Evolutionary conservation across 2,888 invertebrate species (phyloP).

Genomic region (Caenorhabditis wallacei): DNA sequence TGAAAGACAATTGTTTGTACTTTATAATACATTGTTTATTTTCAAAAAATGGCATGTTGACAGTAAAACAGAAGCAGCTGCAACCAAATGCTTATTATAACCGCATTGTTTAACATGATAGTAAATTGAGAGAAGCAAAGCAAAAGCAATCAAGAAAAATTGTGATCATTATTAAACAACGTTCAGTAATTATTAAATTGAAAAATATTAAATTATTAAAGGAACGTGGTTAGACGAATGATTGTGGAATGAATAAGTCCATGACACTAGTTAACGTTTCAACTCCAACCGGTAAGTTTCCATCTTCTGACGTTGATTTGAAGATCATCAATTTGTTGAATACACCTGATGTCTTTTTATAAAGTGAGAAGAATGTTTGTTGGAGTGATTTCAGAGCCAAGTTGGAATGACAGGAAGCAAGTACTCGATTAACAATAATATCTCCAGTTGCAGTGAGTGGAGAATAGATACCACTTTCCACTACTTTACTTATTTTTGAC

Average conservation of each 20-base stretch:
- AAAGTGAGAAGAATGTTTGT: conserved; percentile 81
- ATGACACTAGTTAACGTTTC: conserved; percentile 76
- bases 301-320: conserved; percentile 38
- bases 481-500: conserved; percentile 57
- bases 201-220: conserved; percentile 38
- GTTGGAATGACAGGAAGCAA: conserved; percentile 81
- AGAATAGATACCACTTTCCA: conserved; percentile 78
- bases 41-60: conserved; percentile 49
- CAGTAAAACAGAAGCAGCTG: conserved; percentile 44
- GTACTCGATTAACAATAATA: conserved; percentile 80
- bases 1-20: neutral
- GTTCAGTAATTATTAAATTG: conserved; percentile 40
- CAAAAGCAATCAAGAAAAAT: conserved; percentile 23
- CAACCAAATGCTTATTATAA: conserved; percentile 55
- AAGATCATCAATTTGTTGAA: conserved; percentile 41
- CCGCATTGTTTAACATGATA: conserved; percentile 50
- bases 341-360: conserved; percentile 58
- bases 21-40: conserved; percentile 27
- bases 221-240: conserved; percentile 56
- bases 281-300: conserved; percentile 79
- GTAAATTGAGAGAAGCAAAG: conserved; percentile 26
- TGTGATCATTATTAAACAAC: conserved; percentile 48
- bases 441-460: conserved; percentile 81
- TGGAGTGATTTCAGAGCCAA: conserved; percentile 77
- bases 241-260: conserved; percentile 77